Conservation (phyloP, 2,888 invertebrate species). For the Acrobasis suavella region DNA sequence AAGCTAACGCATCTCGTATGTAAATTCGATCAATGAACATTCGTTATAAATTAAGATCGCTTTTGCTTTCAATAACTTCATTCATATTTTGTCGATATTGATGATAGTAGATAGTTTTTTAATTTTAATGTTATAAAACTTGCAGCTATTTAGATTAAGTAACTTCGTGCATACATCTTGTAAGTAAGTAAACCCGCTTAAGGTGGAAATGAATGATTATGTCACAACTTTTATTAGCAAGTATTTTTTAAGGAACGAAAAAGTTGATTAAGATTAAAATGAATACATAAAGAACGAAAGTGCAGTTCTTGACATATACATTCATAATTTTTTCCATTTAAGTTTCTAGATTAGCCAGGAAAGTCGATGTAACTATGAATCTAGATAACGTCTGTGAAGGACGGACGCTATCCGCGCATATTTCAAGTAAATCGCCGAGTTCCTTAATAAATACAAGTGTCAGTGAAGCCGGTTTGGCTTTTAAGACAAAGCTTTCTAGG, state of each 20-base stretch:
- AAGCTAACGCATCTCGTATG: constrained; percentile 59
- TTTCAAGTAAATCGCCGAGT: constrained; percentile 20
- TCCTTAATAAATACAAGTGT: constrained; percentile 21
- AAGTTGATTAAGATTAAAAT: too few species aligned
- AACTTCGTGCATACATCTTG: too few species aligned
- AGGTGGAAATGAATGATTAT: too few species aligned
- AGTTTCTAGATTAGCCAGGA: constrained; percentile 22
- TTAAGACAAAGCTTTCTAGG: constrained; percentile 17
- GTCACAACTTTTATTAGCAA: too few species aligned
- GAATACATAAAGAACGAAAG: too few species aligned
- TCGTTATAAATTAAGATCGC: not conserved
- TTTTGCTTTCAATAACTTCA: not conserved
- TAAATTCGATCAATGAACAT: constrained; percentile 40
- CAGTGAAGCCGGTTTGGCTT: constrained; percentile 3
- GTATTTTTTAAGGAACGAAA: too few species aligned
- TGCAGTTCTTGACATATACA: too few species aligned
- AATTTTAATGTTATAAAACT: too few species aligned
- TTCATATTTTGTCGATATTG: too few species aligned
- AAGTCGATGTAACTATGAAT: constrained; percentile 14
- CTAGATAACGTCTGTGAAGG: constrained; percentile 9
- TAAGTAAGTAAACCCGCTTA: too few species aligned
- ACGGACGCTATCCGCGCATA: constrained; percentile 18
- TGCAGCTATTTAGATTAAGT: too few species aligned
- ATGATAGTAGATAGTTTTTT: too few species aligned
- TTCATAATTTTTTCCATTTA: constrained; percentile 3